Conservation (phyloP, 1,140 invertebrate species). For the Bicyclus anynana region DNA sequence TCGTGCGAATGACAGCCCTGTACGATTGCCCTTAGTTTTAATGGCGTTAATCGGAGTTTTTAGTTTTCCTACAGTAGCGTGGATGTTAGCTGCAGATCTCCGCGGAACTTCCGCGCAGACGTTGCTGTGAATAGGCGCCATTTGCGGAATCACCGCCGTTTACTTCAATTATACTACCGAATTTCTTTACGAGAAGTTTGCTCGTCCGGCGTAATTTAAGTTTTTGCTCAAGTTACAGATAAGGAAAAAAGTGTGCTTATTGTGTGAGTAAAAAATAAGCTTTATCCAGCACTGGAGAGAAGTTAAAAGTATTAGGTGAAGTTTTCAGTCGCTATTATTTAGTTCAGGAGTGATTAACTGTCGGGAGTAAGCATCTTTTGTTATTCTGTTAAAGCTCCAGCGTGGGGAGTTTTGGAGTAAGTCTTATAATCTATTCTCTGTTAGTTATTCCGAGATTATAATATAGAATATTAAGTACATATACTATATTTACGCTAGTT, state of each 20-base stretch:
- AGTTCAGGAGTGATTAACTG: conserved; percentile 22
- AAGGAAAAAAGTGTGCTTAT: neutral
- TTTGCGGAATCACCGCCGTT: conserved; percentile 4
- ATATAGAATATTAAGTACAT: too few relatives aligned
- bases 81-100: conserved; percentile 7
- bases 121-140: conserved; percentile 3
- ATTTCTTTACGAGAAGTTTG: conserved; percentile 2
- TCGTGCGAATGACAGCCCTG: too few relatives aligned
- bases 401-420: conserved; percentile 12
- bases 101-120: conserved; percentile 2
- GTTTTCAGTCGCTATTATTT: conserved; percentile 21
- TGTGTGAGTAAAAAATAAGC: neutral
- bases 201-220: neutral
- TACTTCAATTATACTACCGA: conserved; percentile 1
- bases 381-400: conserved; percentile 7
- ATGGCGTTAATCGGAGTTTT: conserved; percentile 6
- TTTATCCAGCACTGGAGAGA: too few relatives aligned
- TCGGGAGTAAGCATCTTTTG: neutral
- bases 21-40: neutral
- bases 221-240: neutral
- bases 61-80: neutral
- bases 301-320: conserved; percentile 21
- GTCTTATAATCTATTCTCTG: too few relatives aligned
- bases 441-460: too few relatives aligned
- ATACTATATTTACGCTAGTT: too few relatives aligned